A percentile compares a stretch with the other conserved stretches of the same genome.
phyloP scores from a whole-genome alignment of 2,888 invertebrate species.

The Chorisops tibialis region DNA sequence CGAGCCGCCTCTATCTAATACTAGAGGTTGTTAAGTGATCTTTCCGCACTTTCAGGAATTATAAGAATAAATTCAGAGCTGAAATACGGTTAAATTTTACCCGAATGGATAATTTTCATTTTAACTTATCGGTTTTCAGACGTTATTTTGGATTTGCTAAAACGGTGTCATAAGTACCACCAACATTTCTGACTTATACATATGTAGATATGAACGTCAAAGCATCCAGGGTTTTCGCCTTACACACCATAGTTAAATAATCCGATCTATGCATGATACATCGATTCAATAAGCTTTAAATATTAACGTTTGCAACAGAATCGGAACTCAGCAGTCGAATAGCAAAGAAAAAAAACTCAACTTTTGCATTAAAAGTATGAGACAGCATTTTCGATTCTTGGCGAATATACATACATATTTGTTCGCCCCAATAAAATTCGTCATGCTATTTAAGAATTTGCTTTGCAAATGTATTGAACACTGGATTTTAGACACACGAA shows the following conservation, averaged over 20 bases:
- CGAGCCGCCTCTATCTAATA: no score
- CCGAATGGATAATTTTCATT: no score
- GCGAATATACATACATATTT: slow-evolving; percentile 10
- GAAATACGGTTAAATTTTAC: no score
- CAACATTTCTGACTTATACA: no score
- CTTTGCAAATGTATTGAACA: slow-evolving; percentile 16
- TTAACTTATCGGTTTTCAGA: no score
- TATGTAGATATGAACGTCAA: no score
- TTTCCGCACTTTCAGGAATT: no score
- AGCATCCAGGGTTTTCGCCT: neutral
- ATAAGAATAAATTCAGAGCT: no score
- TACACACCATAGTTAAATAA: slow-evolving; percentile 8
- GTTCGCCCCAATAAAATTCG: slow-evolving; percentile 37
- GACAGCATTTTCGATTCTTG: neutral
- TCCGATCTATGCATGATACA: slow-evolving; percentile 7
- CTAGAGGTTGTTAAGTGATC: no score
- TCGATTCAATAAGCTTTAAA: slow-evolving; percentile 9
- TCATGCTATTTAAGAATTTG: slow-evolving; percentile 36
- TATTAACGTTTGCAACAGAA: neutral
- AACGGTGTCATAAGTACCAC: no score
- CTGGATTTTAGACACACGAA: neutral
- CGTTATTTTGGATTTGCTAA: no score
- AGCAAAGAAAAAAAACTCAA: slow-evolving; percentile 1
- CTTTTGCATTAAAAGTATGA: slow-evolving; percentile 7
- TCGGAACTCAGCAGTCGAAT: neutral